Evolutionary conservation across 2,113 vertebrate genomes (phyloP).

Genomic region (Dendropsophus ebraccatus): DNA sequence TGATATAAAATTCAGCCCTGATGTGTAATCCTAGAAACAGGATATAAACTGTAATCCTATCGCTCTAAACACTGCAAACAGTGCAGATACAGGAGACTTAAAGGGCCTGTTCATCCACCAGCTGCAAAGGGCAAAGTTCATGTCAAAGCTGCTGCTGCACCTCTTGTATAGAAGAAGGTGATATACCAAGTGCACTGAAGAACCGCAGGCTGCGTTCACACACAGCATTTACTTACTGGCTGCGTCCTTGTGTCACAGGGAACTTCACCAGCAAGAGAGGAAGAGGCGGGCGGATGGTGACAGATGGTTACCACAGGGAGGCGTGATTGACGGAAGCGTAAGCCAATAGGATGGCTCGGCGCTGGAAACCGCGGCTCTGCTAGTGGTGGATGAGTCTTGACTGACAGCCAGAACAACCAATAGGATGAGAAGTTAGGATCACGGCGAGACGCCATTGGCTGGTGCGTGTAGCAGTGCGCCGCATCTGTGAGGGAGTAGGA

Average conservation of each 20-base stretch:
- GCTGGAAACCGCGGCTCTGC: background rate
- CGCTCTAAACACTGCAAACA: too few relatives aligned
- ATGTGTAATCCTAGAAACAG: too few relatives aligned
- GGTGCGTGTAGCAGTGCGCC: background rate
- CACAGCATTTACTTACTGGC: background rate
- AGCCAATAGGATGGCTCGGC: background rate
- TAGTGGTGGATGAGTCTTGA: background rate
- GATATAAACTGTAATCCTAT: too few relatives aligned
- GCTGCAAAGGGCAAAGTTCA: too few relatives aligned
- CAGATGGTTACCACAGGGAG: background rate
- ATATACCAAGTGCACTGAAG: background rate
- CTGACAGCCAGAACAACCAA: background rate
- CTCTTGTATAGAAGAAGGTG: background rate
- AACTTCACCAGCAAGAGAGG: background rate
- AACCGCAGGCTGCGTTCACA: background rate
- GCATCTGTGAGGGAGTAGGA: constrained; percentile 14
- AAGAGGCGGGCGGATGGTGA: background rate
- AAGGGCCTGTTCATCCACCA: too few relatives aligned
- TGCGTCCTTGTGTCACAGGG: background rate
- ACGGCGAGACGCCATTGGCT: background rate
- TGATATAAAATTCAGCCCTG: too few relatives aligned
- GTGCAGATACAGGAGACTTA: too few relatives aligned
- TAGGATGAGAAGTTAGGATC: background rate
- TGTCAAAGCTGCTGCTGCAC: constrained; percentile 7
- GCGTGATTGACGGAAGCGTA: background rate